These are phyloP conservation scores for Gallinago solitaria DNA, from an alignment of 2,797 vertebrate genomes.

Conservation along the genomic window DNA sequence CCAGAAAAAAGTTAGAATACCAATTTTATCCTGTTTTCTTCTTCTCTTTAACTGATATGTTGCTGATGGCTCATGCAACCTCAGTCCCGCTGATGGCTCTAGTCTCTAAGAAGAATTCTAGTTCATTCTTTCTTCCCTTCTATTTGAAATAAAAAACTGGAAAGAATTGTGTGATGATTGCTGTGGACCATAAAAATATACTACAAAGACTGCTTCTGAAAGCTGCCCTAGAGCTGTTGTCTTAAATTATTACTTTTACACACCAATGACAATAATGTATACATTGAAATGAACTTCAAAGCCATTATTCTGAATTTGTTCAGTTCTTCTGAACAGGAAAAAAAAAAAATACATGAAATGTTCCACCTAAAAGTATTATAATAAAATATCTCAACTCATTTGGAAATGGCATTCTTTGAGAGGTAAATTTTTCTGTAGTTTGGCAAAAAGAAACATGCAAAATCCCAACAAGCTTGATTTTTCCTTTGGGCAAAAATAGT, in stretches of 20 bases:
- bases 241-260: background rate
- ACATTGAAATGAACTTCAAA: background rate
- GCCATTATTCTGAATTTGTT: no score
- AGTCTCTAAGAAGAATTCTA: background rate
- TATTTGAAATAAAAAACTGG: background rate
- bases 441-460: background rate
- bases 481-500: background rate
- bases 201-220: background rate
- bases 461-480: background rate
- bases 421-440: background rate
- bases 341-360: background rate
- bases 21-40: background rate
- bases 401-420: background rate
- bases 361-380: background rate
- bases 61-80: background rate
- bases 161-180: background rate
- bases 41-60: background rate
- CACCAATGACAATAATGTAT: background rate
- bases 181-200: background rate
- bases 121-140: background rate
- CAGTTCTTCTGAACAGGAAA: background rate
- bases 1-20: background rate
- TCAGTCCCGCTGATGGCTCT: background rate
- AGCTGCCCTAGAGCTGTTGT: background rate
- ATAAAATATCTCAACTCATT: background rate